These are phyloP conservation scores for Cheilosia soror DNA, from an alignment of 2,888 invertebrate species.

Conservation along the genomic window DNA sequence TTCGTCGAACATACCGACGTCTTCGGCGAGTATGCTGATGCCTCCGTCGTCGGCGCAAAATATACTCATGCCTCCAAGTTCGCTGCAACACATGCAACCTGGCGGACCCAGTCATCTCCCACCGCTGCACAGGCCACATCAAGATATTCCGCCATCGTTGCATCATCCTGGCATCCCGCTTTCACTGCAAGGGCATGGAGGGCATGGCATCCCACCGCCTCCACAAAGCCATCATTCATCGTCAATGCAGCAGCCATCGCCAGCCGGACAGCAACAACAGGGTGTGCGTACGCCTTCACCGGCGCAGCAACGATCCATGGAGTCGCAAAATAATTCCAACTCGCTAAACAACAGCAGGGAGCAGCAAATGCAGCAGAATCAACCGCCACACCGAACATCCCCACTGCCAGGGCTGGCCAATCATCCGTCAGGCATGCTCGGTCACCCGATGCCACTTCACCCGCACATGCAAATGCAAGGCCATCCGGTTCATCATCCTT, in stretches of 20 bases:
- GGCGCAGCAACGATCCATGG: slow-evolving; percentile 79
- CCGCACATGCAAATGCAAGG: slow-evolving; percentile 81
- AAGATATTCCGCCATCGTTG: slow-evolving; percentile 82
- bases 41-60: slow-evolving; percentile 81
- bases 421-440: slow-evolving; percentile 81
- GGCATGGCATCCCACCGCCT: slow-evolving; percentile 77
- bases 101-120: slow-evolving; percentile 79
- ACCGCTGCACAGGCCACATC: slow-evolving; percentile 82
- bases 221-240: slow-evolving; percentile 80
- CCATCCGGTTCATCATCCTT: slow-evolving; percentile 82
- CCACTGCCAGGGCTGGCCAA: slow-evolving; percentile 81
- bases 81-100: slow-evolving; percentile 77
- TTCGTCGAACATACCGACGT: slow-evolving; percentile 70
- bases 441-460: slow-evolving; percentile 83
- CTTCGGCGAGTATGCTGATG: slow-evolving; percentile 83
- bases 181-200: slow-evolving; percentile 80
- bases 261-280: slow-evolving; percentile 74
- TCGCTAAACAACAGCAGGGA: slow-evolving; percentile 73
- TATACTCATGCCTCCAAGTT: slow-evolving; percentile 78
- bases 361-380: slow-evolving; percentile 77
- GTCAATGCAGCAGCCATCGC: slow-evolving; percentile 76
- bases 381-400: slow-evolving; percentile 82
- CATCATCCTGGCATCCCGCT: slow-evolving; percentile 83
- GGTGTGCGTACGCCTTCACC: slow-evolving; percentile 82
- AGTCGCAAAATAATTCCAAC: slow-evolving; percentile 62